A percentile compares a stretch with the other conserved stretches of the same genome.
Conservation (phyloP, 2,797 vertebrate genomes). For the Basileuterus tristriatus region DNA sequence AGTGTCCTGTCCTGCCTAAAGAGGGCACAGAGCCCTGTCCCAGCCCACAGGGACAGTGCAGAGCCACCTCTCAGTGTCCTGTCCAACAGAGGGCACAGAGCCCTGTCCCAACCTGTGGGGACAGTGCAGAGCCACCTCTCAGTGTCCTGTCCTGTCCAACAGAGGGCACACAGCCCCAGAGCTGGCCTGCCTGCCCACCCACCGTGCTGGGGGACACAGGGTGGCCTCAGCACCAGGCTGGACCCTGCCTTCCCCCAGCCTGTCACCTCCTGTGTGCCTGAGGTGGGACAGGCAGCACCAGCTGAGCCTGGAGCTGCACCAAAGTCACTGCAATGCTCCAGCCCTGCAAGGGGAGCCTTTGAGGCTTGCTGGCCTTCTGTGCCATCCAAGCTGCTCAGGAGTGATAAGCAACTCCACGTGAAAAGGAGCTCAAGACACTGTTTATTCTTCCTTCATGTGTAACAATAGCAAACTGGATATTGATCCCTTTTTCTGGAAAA, state of each 20-base stretch:
- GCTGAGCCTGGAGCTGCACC: not conserved
- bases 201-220: rapidly evolving
- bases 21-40: no score
- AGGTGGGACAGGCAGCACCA: not conserved
- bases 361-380: not conserved
- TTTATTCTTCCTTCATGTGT: conserved; percentile 22
- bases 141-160: no score
- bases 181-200: not conserved
- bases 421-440: conserved; percentile 33
- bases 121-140: no score
- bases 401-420: conserved; percentile 40
- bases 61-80: no score
- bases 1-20: no score
- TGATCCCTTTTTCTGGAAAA: not conserved
- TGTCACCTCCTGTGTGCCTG: not conserved
- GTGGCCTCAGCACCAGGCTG: not conserved
- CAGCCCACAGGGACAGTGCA: no score
- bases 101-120: no score
- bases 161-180: not conserved
- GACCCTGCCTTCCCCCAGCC: not conserved
- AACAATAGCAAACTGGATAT: not conserved
- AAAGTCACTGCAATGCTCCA: not conserved
- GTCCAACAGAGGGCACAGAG: no score
- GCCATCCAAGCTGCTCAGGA: conserved; percentile 34
- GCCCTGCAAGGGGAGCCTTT: not conserved